phyloP scores from a whole-genome alignment of 2,797 vertebrate genomes.

The Amblyraja radiata region DNA sequence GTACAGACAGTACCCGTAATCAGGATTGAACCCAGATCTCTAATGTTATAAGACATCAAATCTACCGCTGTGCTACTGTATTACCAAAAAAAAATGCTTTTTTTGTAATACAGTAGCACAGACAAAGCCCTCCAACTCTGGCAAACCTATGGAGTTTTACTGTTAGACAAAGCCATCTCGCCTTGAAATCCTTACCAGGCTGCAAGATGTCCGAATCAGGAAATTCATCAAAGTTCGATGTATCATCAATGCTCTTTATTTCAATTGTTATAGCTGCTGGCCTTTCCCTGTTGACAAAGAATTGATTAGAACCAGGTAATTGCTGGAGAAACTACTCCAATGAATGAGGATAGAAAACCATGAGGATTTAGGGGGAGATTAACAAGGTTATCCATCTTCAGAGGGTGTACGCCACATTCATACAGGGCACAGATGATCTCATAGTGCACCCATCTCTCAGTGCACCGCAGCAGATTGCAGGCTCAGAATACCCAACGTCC shows the following conservation, averaged over 20 bases:
- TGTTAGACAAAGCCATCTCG: neutral
- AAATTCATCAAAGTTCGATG: constrained; percentile 96
- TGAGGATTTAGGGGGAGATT: neutral
- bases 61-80: no score
- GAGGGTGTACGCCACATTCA: neutral
- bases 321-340: neutral
- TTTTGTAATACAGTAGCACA: no score
- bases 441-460: no score
- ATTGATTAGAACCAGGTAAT: neutral
- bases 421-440: neutral
- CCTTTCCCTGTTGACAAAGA: constrained; percentile 71
- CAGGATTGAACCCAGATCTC: no score
- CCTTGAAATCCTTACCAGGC: constrained; percentile 63
- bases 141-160: no score
- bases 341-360: neutral
- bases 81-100: no score
- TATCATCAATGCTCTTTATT: constrained; percentile 99
- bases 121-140: neutral
- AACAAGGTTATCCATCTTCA: neutral
- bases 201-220: constrained; percentile 96
- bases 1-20: no score
- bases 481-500: neutral
- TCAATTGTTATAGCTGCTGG: constrained; percentile 92
- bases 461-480: neutral
- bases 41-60: no score